A percentile compares a stretch with the other conserved stretches of the same genome.
Conservation (phyloP, 2,797 vertebrate genomes). For the Enoplosus armatus region DNA sequence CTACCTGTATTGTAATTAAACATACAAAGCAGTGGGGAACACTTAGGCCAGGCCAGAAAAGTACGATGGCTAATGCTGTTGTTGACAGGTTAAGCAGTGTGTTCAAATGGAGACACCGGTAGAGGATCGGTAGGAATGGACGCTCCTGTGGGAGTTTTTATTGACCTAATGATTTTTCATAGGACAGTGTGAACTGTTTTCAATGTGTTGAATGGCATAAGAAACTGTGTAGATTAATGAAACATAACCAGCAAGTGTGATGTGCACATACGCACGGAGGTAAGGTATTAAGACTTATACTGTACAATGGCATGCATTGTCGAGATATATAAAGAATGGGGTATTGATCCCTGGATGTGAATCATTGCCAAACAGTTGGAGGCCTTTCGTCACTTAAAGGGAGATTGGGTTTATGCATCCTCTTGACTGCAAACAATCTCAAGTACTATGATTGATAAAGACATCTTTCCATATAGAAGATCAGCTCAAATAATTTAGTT, state of each 20-base stretch:
- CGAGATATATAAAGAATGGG: constrained; percentile 25
- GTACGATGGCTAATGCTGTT: background rate
- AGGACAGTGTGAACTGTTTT: background rate
- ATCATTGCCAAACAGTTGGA: constrained; percentile 26
- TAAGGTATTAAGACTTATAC: background rate
- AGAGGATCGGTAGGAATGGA: background rate
- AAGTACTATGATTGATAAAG: constrained; percentile 58
- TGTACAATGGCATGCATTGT: background rate
- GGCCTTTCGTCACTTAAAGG: constrained; percentile 26
- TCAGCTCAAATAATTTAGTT: constrained; percentile 62
- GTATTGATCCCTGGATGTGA: constrained; percentile 38
- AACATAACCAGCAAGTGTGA: background rate
- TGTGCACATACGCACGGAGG: background rate
- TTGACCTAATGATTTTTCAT: no score
- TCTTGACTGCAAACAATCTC: constrained; percentile 48
- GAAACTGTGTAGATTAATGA: background rate
- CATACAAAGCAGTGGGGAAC: background rate
- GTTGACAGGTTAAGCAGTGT: background rate
- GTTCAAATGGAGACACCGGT: background rate
- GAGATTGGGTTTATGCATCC: constrained; percentile 28
- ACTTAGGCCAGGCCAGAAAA: background rate
- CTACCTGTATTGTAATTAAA: background rate
- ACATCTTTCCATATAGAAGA: constrained; percentile 43
- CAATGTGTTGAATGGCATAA: background rate
- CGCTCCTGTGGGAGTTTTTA: background rate